Evolutionary conservation across 2,888 invertebrate species (phyloP).

Genomic region (Drosophila mimica): DNA sequence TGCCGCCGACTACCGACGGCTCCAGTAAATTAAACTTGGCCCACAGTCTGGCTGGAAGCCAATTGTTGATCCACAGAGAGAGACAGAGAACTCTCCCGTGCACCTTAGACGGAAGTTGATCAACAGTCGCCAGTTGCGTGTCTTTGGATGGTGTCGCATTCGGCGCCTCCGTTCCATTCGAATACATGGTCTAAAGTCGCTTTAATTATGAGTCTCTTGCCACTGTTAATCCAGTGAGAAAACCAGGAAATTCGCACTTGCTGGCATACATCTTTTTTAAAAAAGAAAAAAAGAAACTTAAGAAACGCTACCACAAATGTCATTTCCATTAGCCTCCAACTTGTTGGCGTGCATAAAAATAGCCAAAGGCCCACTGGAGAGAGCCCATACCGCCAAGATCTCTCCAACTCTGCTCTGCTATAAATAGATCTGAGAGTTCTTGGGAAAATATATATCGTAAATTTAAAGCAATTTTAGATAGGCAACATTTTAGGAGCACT

Average conservation of each 20-base stretch:
- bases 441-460: slow-evolving; percentile 60
- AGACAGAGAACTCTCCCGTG: slow-evolving; percentile 10
- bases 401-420: slow-evolving; percentile 12
- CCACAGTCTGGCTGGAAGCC: slow-evolving; percentile 63
- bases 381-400: neutral
- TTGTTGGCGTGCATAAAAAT: slow-evolving; percentile 48
- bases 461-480: slow-evolving; percentile 57
- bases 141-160: slow-evolving; percentile 62
- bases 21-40: slow-evolving; percentile 56
- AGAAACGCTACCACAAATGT: slow-evolving; percentile 65
- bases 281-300: neutral
- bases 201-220: slow-evolving; percentile 75
- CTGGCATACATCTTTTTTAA: slow-evolving; percentile 30
- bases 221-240: slow-evolving; percentile 45
- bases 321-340: slow-evolving; percentile 74
- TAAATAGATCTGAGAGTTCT: slow-evolving; percentile 55
- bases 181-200: slow-evolving; percentile 8
- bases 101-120: slow-evolving; percentile 50
- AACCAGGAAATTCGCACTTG: slow-evolving; percentile 63
- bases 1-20: slow-evolving; percentile 1
- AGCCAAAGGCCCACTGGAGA: slow-evolving; percentile 44
- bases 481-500: slow-evolving; percentile 34
- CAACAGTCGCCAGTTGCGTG: slow-evolving; percentile 61
- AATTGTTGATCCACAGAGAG: slow-evolving; percentile 33
- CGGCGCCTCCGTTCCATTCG: slow-evolving; percentile 54